A percentile compares a stretch with the other conserved stretches of the same genome.
Conservation (phyloP, 2,888 invertebrate species). For the Pheosia tremula region DNA sequence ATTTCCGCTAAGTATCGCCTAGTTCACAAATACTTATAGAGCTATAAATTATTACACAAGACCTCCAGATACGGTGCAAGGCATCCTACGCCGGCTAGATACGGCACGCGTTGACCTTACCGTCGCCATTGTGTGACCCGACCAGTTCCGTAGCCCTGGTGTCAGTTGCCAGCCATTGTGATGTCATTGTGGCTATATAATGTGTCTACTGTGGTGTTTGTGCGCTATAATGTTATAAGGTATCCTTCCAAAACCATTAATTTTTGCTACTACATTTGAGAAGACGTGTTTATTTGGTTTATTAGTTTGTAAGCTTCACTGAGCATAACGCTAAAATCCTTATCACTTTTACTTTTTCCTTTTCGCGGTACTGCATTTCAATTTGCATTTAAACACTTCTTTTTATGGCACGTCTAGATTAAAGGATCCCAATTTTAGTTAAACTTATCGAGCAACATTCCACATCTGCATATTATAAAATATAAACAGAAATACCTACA, state of each 20-base stretch:
- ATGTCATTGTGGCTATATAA: not conserved
- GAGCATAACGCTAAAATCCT: no score
- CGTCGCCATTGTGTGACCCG: conserved; percentile 17
- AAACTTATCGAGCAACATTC: no score
- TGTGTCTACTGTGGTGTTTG: not conserved
- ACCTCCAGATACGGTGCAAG: conserved; percentile 18
- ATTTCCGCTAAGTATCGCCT: no score
- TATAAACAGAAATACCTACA: not conserved
- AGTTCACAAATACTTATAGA: not conserved
- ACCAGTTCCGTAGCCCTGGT: conserved; percentile 3
- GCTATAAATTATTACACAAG: not conserved
- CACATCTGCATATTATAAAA: not conserved
- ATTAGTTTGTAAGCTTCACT: no score
- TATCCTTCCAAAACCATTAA: no score
- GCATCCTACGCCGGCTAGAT: conserved; percentile 36
- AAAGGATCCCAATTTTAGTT: no score
- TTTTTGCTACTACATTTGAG: no score
- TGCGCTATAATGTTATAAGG: not conserved
- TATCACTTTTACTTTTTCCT: no score
- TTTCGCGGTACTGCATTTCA: no score
- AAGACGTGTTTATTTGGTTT: no score
- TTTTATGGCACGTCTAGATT: no score
- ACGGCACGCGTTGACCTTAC: conserved; percentile 41
- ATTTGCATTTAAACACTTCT: no score
- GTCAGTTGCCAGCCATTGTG: not conserved